Percentiles rank a stretch among this genome's conserved stretches.
Conservation (phyloP, 2,888 invertebrate genomes). For the Patella depressa region DNA sequence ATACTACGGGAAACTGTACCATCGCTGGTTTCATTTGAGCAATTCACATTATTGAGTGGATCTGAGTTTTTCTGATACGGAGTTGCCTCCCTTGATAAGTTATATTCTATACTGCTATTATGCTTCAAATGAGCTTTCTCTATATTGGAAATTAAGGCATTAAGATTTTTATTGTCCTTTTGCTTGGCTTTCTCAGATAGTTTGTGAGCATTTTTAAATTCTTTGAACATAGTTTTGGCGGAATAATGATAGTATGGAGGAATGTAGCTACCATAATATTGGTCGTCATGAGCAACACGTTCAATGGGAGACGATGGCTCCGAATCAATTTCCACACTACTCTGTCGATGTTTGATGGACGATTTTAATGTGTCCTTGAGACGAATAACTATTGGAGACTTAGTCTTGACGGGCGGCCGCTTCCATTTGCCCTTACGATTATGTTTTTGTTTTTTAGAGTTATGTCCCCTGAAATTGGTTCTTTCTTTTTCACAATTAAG, state of each 20-base stretch:
- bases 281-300: constrained; percentile 24
- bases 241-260: constrained; percentile 16
- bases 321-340: constrained; percentile 43
- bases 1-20: constrained; percentile 52
- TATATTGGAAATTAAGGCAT: constrained; percentile 65
- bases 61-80: constrained; percentile 29
- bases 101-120: constrained; percentile 35
- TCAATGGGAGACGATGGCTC: constrained; percentile 42
- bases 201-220: constrained; percentile 9
- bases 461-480: constrained; percentile 18
- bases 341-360: constrained; percentile 54
- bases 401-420: constrained; percentile 47
- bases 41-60: constrained; percentile 57
- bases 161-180: constrained; percentile 65
- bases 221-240: neutral
- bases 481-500: constrained; percentile 63
- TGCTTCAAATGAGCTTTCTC: constrained; percentile 66
- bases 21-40: constrained; percentile 33
- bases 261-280: constrained; percentile 10
- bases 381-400: constrained; percentile 63
- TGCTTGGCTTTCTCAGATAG: constrained; percentile 32
- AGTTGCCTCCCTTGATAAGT: constrained; percentile 34
- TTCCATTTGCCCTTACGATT: constrained; percentile 23
- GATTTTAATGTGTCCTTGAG: constrained; percentile 60
- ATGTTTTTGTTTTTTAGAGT: constrained; percentile 21